Percentiles rank a stretch among this genome's conserved stretches.
phyloP scores from a whole-genome alignment of 1,140 invertebrate species.

The Platorchestia sp. region DNA sequence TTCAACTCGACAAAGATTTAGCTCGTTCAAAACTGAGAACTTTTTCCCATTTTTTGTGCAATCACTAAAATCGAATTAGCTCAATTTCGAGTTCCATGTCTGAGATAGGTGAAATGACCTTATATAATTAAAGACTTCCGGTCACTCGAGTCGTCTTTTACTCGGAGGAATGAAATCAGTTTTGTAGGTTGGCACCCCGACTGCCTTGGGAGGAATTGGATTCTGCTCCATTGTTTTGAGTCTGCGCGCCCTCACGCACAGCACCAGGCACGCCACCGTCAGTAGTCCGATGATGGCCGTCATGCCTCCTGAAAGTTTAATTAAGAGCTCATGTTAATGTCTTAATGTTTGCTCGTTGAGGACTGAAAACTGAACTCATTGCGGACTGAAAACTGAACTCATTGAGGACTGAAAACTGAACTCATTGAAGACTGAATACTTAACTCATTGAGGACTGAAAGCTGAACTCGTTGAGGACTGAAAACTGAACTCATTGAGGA shows the following conservation, averaged over 20 bases:
- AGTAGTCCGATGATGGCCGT: conserved; percentile 60
- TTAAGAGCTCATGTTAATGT: no score
- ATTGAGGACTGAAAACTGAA: no score
- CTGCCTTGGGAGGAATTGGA: conserved; percentile 1
- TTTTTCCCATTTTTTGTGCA: not conserved
- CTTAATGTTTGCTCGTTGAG: no score
- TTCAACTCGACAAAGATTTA: not conserved
- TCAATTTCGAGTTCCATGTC: not conserved
- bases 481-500: no score
- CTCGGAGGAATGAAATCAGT: conserved; percentile 61
- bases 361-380: no score
- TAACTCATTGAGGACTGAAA: no score
- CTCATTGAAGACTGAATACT: no score
- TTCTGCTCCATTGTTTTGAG: conserved; percentile 54
- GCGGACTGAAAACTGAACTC: no score
- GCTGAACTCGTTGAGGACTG: no score
- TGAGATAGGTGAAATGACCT: not conserved
- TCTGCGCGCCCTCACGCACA: conserved; percentile 64
- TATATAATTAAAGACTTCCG: not conserved
- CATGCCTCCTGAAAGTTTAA: conserved; percentile 55
- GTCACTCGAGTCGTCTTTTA: conserved; percentile 61
- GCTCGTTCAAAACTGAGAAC: not conserved
- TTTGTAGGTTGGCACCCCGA: conserved; percentile 49
- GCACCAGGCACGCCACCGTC: conserved; percentile 58
- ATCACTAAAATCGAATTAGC: not conserved